Evolutionary conservation across 1,140 invertebrate genomes (phyloP), one percentile per base, ranked within the genome.

Genomic region (Pteromalus puparum): DNA sequence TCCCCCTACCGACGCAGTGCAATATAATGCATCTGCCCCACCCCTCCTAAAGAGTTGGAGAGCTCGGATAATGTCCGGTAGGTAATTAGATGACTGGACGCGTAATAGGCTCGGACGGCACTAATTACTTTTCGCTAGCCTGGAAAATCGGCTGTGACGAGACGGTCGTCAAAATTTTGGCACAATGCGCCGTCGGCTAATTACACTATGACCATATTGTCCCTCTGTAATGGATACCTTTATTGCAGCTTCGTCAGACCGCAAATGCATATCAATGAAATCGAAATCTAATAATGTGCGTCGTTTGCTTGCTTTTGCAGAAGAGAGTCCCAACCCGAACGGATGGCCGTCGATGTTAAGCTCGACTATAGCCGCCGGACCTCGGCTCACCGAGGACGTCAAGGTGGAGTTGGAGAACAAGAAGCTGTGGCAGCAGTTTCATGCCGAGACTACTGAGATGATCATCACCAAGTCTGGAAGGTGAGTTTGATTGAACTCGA

Each of bases 391-490:
- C 28, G 21, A 74, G 3, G 83, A 87, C 6, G 90, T 92, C 0
- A 88, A 84, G 13, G 87, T 91, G 1, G 84, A 90, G 10, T 83
- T 93, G 7, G 81, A 88, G 18, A 93, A 93, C 86, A 87, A 85
- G 0, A 93, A 95, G 10, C 89, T 95, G 0, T 95, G 94, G 94
- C 87, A 94, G 65, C 92, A 95, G 85, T 96, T 96, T 90, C 94
- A 96, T 88, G 91, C 93, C 7, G 89, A 95, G 24, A 95, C 94
- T 6, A 96, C 96, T 0, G 96, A 97, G 84, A 97, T 97, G 96
- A 96, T 97, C 83, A 96, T 97, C 86, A 97, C 96, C 0, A 96
- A 96, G 90, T 94, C 94, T 34, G 96, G 96, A 86, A 94, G 96
- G 95, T 96, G 89, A 92, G 93, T 30, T 18, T 5, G 61, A 65